phyloP scores from a whole-genome alignment of 2,888 invertebrate genomes.

The Anticlea derivata region DNA sequence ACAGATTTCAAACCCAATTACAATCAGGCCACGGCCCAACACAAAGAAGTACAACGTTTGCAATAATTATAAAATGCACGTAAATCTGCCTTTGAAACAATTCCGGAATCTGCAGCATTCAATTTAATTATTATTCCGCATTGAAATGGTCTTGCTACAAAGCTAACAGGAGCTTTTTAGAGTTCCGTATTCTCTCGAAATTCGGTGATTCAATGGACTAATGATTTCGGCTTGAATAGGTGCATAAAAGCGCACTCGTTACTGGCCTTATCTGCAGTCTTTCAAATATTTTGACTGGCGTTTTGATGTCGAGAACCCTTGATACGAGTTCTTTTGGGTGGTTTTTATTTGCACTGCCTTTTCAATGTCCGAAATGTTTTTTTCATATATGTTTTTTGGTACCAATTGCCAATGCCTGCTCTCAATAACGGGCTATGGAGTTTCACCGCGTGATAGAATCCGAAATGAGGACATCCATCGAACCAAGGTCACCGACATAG shows the following conservation, averaged over 20 bases:
- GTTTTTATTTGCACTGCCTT: slow-evolving; percentile 20
- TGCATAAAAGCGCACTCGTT: slow-evolving; percentile 63
- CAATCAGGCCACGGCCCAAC: not conserved
- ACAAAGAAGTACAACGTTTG: slow-evolving; percentile 5
- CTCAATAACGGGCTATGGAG: no score
- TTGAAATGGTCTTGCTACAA: slow-evolving; percentile 18
- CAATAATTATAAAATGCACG: slow-evolving; percentile 23
- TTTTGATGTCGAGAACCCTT: slow-evolving; percentile 39
- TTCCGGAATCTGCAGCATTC: slow-evolving; percentile 33
- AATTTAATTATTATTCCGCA: slow-evolving; percentile 37
- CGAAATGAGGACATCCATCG: no score
- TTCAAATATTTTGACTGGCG: slow-evolving; percentile 34
- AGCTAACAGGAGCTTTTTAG: slow-evolving; percentile 18
- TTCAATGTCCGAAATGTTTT: slow-evolving; percentile 23
- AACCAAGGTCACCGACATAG: no score
- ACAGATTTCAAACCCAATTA: slow-evolving; percentile 13
- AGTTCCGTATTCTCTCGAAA: slow-evolving; percentile 46
- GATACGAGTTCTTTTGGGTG: slow-evolving; percentile 33
- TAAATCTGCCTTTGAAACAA: slow-evolving; percentile 26
- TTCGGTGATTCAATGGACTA: slow-evolving; percentile 77
- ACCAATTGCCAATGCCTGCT: not conserved
- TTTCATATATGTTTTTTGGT: slow-evolving; percentile 10
- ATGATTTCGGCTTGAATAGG: slow-evolving; percentile 66
- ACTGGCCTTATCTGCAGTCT: slow-evolving; percentile 40
- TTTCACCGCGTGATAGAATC: no score